phyloP scores from a whole-genome alignment of 2,113 vertebrate genomes.

The Lipotes vexillifer region DNA sequence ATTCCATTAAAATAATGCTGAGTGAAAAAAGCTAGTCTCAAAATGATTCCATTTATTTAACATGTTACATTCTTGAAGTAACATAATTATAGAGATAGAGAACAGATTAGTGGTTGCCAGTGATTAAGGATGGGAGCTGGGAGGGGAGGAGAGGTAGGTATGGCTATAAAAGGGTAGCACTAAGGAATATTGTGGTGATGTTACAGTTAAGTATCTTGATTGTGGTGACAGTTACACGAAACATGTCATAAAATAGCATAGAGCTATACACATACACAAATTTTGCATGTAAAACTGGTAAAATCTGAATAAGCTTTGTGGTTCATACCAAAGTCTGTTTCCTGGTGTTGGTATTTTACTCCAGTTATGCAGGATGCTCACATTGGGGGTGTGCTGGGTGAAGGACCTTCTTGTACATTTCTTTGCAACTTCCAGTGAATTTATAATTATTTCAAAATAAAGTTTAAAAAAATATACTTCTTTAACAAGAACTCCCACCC shows the following conservation, averaged over 20 bases:
- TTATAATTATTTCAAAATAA: background rate
- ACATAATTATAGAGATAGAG: background rate
- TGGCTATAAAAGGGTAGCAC: background rate
- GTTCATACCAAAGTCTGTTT: background rate
- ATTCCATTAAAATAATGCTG: background rate
- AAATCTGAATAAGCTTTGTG: background rate
- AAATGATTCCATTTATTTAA: background rate
- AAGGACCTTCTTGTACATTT: background rate
- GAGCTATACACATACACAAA: too few relatives aligned
- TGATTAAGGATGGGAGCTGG: background rate
- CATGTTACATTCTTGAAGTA: background rate
- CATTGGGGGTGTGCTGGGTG: background rate
- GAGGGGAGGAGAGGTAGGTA: background rate
- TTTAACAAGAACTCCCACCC: background rate
- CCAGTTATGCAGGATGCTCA: background rate
- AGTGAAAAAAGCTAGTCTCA: background rate
- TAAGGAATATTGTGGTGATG: background rate
- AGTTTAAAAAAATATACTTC: background rate
- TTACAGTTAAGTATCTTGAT: background rate
- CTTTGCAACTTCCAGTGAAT: background rate
- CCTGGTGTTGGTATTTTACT: background rate
- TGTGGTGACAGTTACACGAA: background rate
- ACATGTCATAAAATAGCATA: background rate
- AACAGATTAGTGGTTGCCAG: background rate
- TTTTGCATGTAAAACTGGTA: background rate